Base-by-base conservation (phyloP, 2,113 vertebrate species). In the Barbus barbus region DNA sequence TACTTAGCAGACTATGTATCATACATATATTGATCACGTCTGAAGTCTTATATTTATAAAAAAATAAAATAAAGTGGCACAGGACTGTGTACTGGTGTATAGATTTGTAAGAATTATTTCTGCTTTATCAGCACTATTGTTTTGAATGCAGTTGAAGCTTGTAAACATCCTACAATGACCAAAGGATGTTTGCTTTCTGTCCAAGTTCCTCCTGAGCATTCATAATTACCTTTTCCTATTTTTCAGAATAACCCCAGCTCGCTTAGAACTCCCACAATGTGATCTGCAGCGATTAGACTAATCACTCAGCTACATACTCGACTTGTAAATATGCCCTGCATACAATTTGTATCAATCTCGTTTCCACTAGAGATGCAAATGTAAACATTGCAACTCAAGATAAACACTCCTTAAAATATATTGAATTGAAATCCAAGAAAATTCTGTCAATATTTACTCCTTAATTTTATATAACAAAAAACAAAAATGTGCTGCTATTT, bases 81-180 rank as follows among this genome's bases (percentile, higher is more conserved):
- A 36, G 33, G 33, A 36, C 33, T 38, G 36, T 38, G 7, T 36
- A 36, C 33, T 38, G 8, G 38, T 38, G 0, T 9, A 38, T 38
- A 9, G 38, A 38, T 38, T 38, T 38, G 38, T 38, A 41, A 9
- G 41, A 41, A 41, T 41, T 3, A 11, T 41, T 41, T 9, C 11
- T 41, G 9, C 41, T 41, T 41, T 11, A 41, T 41, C 41, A 71
- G 41, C 2, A 2, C 41, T 41, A 41, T 41, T 41, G 41, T 11
- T 41, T 11, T 41, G 2, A 41, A 41, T 41, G 41, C 41, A 41
- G 38, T 9, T 38, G 7, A 38, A 38, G 38, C 38, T 38, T 38
- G 38, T 33, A 91, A 92, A 93, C 92, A 92, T 92, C 89, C 87
- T 86, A 81, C 75, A 78, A 63, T 76, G 69, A 28, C 79, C 78